Base-by-base conservation (phyloP, 2,113 vertebrate genomes). In the Leucosticte australis region DNA sequence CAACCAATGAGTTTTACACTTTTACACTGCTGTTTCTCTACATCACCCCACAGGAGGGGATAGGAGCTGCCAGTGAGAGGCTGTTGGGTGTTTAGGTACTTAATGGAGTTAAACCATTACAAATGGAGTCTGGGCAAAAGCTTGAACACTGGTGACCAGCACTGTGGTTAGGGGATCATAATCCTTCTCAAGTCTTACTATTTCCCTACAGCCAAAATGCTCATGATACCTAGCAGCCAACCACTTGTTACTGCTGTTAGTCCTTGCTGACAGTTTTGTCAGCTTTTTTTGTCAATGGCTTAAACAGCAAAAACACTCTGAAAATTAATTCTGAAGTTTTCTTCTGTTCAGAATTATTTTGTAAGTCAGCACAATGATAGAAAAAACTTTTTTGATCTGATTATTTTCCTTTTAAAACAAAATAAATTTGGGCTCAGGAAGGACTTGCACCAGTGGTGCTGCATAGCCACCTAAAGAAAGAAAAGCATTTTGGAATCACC, bases 11-110 rank as follows among this genome's bases (percentile, higher is more conserved):
- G 5, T 31, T 71, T 80, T 27, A 27, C 19, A 19, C 30, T 56
- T 71, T 64, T 35, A 35, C 17, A 10, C 2, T 27, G 19, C 21
- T 17, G 9, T 56, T 49, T 73, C 31, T 50, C 9, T 37, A 33
- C 12, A 41, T 6, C 7, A 27, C 5, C 21, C 17, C 27, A 16
- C 22, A 33, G 22, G 3, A 6, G 1, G 8, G 22, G 33, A n/a
- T 15, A 10, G 8, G 19, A 13, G 22, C 11, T 15, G 10, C 0
- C 3, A 77, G 26, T 3, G 2, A 74, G 8, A 37, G 14, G 19
- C 13, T 68, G 28, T 30, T 28, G 8, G 5, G 10, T 62, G 12
- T 42, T 89, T 17, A 62, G 13, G 7, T 86, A 28, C 27, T 10
- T 47, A 1, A 22, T 1, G 2, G 11, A 35, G 13, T 85, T 78